Evolutionary conservation across 2,797 vertebrate species (phyloP), one percentile per base, ranked within the genome.

Genomic region (Hoplostethus atlanticus): DNA sequence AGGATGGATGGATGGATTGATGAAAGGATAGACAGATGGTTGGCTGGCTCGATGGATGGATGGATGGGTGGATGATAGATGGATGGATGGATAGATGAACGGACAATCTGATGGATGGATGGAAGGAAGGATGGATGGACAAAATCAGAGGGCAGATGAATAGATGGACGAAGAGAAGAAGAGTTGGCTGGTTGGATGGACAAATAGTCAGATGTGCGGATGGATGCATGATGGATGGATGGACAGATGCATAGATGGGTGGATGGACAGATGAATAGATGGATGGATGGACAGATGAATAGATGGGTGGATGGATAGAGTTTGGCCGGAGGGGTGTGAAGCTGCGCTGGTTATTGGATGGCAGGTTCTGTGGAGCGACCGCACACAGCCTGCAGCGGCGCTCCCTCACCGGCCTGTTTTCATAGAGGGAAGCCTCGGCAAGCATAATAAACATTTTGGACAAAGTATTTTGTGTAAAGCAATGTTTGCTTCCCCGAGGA

Each of bases 361-460:
- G 21, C 6, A 25, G 30, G 85, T 58, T 59, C 34, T 34, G 47
- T 50, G 73, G 65, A 56, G 75, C 3, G 48, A 34, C 21, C 21
- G 21, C 21, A 21, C 21, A 21, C 21, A 21, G 85, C 79, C 78
- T 83, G 58, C 70, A 53, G 84, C 71, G 77, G 71, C 81, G 62
- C 71, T 81, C 81, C 77, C 80, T 52, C 64, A 71, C 78, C 86
- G 87, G 11, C 28, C 84, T 82, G 76, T 44, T 89, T 81, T 86
- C 90, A 55, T 73, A 85, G 77, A 68, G 72, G 85, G 89, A 92
- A 85, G 76, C 85, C 86, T 86, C 82, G 5, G 79, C 62, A 92
- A 89, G 60, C 77, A 94, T 89, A 94, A 94, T 92, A 95, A 94
- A 93, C 93, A 93, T 74, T 69, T 79, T 81, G 82, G 84, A 79